These are phyloP conservation scores for Chlorocebus sabaeus DNA, from an alignment of 2,113 vertebrate species.

Conservation along the genomic window DNA sequence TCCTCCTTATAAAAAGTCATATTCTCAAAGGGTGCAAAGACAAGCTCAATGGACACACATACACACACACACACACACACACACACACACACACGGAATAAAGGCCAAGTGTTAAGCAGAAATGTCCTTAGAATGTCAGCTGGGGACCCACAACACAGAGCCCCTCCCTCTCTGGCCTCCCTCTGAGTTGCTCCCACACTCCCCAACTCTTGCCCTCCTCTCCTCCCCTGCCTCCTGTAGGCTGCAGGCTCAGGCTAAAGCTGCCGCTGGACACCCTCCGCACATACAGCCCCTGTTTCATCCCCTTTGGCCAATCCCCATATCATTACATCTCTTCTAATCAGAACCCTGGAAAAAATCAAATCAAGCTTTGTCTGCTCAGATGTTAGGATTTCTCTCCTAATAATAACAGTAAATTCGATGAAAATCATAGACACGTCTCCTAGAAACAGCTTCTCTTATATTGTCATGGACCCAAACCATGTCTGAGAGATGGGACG, in stretches of 20 bases:
- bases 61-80: background rate
- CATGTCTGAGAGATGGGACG: background rate
- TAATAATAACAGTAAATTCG: background rate
- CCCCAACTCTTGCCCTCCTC: background rate
- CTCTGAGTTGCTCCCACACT: background rate
- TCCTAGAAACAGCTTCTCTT: background rate
- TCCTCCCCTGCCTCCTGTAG: rapidly evolving
- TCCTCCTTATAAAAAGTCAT: background rate
- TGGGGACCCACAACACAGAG: rapidly evolving
- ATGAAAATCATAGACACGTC: background rate
- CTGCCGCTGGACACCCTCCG: rapidly evolving
- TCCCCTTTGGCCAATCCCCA: background rate
- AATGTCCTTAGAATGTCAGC: rapidly evolving
- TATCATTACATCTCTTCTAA: background rate
- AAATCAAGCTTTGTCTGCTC: background rate
- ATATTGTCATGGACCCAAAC: too few species aligned
- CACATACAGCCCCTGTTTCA: background rate
- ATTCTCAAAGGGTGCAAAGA: background rate
- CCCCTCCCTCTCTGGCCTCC: background rate
- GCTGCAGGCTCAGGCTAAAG: background rate
- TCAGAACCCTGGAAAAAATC: background rate
- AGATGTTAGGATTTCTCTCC: background rate
- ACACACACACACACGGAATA: rapidly evolving
- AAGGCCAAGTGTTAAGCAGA: background rate
- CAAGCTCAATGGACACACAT: background rate